A percentile compares a stretch with the other conserved stretches of the same genome.
These are phyloP conservation scores for Callyntrura sp. DNA, from an alignment of 2,888 invertebrate species.

Conservation along the genomic window DNA sequence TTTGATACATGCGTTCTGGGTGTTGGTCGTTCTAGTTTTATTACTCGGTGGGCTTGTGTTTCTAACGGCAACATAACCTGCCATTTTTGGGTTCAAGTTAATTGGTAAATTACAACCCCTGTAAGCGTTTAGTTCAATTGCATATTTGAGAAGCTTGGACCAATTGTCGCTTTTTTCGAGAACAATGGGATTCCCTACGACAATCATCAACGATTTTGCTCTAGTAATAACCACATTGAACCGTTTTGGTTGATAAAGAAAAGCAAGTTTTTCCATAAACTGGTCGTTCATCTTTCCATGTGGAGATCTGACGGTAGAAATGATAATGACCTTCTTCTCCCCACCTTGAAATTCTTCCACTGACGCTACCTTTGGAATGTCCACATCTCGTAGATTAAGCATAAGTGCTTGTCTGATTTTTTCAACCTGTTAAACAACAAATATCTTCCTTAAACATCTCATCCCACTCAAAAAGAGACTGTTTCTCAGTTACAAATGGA, in stretches of 20 bases:
- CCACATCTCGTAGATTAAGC: slow-evolving; percentile 85
- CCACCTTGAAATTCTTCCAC: slow-evolving; percentile 92
- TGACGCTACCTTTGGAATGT: slow-evolving; percentile 90
- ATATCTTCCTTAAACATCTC: no score
- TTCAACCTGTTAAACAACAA: slow-evolving; percentile 86
- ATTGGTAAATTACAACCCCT: slow-evolving; percentile 88
- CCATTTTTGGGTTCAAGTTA: background rate
- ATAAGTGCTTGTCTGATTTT: slow-evolving; percentile 88
- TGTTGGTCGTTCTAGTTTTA: no score
- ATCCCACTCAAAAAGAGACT: no score
- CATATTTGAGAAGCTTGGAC: slow-evolving; percentile 88
- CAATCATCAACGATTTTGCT: slow-evolving; percentile 91
- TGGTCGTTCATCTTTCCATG: slow-evolving; percentile 84
- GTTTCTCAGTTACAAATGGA: no score
- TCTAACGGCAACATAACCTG: background rate
- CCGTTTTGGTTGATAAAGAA: slow-evolving; percentile 91
- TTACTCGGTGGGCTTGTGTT: background rate
- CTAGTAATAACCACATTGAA: slow-evolving; percentile 96
- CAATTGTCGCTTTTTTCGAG: slow-evolving; percentile 89
- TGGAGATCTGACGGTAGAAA: slow-evolving; percentile 89
- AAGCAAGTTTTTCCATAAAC: slow-evolving; percentile 87
- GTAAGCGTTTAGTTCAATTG: slow-evolving; percentile 89
- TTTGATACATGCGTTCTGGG: no score
- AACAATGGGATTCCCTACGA: slow-evolving; percentile 94
- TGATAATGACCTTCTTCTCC: slow-evolving; percentile 90